Evolutionary conservation across 2,797 vertebrate genomes (phyloP), one percentile per base, ranked within the genome.

Genomic region (Hoplostethus atlanticus): DNA sequence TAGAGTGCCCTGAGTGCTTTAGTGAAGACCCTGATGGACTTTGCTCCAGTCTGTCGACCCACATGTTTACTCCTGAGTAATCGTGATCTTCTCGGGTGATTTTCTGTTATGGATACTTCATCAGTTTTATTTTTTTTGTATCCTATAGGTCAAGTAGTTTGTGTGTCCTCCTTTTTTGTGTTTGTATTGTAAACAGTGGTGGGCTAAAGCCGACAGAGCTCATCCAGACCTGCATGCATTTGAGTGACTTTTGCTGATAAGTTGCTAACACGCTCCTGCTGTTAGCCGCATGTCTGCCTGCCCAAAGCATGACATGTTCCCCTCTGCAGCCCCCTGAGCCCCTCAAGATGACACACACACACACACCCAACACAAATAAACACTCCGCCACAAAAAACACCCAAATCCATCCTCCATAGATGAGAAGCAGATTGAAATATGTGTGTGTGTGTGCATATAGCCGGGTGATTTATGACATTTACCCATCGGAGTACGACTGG

Each of bases 21-120:
- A 59, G 34, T 52, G 2, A 30, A 68, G 58, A 79, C 57, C 48
- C 48, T 64, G 40, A 76, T 70, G 28, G 64, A 82, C 68, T 75
- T 66, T 25, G 31, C 61, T 68, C 65, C n/a, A 31, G 31, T 63
- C 16, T 55, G 30, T 34, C 34, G 53, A 13, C 13, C 52, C 42
- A 64, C 6, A 59, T 76, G 59, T 83, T 75, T 73, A 53, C 64
- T 73, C 7, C 47, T 36, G 12, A 54, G 50, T 15, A 30, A 50
- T 48, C 55, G 21, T 42, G 6, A 36, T 54, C 4, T 55, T 34
- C 28, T 55, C 28, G 2, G 30, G 16, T 28, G 9, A 12, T 3
- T 11, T 13, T 0, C 3, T 44, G 12, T 5, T 4, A 4, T 44
- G 42, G 15, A 17, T 55, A 51, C 6, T 30, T 17, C 10, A 55